These are phyloP conservation scores for Cynodonichthys magdalenae DNA, from an alignment of 2,797 vertebrate genomes.

Conservation along the genomic window DNA sequence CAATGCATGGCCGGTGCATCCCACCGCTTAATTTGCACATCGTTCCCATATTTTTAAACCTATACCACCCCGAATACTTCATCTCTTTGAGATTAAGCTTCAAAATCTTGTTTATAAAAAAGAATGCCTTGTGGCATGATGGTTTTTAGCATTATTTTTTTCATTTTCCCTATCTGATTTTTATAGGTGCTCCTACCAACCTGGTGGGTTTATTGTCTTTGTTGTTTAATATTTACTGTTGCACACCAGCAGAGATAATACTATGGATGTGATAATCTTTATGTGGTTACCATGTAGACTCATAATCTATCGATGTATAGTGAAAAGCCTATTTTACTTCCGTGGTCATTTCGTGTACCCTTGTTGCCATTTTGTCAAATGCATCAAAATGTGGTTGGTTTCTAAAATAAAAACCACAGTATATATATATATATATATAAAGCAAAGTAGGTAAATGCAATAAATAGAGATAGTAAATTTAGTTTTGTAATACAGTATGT, in stretches of 20 bases:
- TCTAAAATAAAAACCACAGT: slow-evolving; percentile 35
- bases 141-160: slow-evolving; percentile 48
- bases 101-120: slow-evolving; percentile 31
- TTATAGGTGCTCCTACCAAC: slow-evolving; percentile 62
- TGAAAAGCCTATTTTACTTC: slow-evolving; percentile 31
- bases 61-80: slow-evolving; percentile 48
- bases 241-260: slow-evolving; percentile 70
- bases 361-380: slow-evolving; percentile 35
- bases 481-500: slow-evolving; percentile 63
- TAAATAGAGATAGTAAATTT: slow-evolving; percentile 60
- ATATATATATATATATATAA: neutral
- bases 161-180: slow-evolving; percentile 16
- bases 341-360: slow-evolving; percentile 31
- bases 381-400: slow-evolving; percentile 41
- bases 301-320: slow-evolving; percentile 24
- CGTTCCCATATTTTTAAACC: slow-evolving; percentile 49
- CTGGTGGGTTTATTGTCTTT: slow-evolving; percentile 34
- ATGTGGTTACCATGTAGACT: slow-evolving; percentile 42
- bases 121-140: slow-evolving; percentile 36
- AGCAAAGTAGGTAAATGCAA: slow-evolving; percentile 57
- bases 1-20: slow-evolving; percentile 67
- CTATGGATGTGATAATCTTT: slow-evolving; percentile 41
- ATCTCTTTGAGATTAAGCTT: slow-evolving; percentile 41
- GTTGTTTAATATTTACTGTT: slow-evolving; percentile 51
- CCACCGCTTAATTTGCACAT: slow-evolving; percentile 83